Conservation (phyloP, 2,888 invertebrate species). For the Andrena chrysosceles region DNA sequence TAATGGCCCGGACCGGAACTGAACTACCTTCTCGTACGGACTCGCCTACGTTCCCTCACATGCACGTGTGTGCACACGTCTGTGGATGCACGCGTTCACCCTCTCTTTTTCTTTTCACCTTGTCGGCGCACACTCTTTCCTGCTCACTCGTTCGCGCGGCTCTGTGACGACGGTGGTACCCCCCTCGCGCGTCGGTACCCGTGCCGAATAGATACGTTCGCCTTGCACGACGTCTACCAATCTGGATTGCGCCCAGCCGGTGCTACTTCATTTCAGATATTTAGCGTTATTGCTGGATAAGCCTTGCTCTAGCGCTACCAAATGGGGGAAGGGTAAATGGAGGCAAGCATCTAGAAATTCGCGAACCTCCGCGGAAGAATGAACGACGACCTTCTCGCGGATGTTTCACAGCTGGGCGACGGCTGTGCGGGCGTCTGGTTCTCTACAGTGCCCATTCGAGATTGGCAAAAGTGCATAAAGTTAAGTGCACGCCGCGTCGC, state of each 20-base stretch:
- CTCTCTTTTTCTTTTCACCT: background rate
- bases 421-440: constrained; percentile 7
- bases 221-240: constrained; percentile 61
- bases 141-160: constrained; percentile 22
- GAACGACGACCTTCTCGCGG: constrained; percentile 17
- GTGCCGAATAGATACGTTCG: constrained; percentile 46
- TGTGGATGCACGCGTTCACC: constrained; percentile 40
- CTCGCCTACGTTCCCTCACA: constrained; percentile 60
- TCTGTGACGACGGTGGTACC: background rate
- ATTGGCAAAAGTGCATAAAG: constrained; percentile 37
- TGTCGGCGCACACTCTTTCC: background rate
- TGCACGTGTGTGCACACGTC: constrained; percentile 39
- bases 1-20: constrained; percentile 85
- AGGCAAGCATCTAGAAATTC: constrained; percentile 3
- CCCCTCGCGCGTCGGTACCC: constrained; percentile 26
- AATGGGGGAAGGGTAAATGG: background rate
- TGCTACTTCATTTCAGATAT: constrained; percentile 64
- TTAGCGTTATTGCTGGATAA: constrained; percentile 63
- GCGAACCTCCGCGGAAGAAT: constrained; percentile 10
- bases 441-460: constrained; percentile 24
- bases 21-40: constrained; percentile 76
- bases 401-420: background rate
- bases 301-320: background rate
- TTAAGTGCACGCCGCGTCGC: constrained; percentile 30
- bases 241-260: constrained; percentile 59